Evolutionary conservation across 2,113 vertebrate species (phyloP).

Genomic region (Puma concolor): DNA sequence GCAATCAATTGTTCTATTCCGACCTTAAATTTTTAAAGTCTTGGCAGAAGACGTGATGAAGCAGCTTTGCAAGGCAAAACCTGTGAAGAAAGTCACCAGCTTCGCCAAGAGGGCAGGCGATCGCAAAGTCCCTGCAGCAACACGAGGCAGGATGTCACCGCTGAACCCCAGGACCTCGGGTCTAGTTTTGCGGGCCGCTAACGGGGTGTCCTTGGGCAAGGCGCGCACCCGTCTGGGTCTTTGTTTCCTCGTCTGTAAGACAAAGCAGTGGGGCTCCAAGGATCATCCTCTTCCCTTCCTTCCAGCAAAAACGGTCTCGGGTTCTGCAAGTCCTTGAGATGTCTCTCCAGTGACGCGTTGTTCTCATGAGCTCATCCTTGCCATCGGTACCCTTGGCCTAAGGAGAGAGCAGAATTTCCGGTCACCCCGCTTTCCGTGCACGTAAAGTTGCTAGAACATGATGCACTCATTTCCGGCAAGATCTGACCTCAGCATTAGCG

Average conservation of each 20-base stretch:
- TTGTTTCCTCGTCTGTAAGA: not conserved
- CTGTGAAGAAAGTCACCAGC: not conserved
- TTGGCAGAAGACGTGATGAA: constrained; percentile 54
- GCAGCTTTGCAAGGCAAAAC: not conserved
- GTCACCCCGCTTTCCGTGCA: no score
- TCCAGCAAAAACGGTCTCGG: fast-evolving
- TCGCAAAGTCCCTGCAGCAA: no score
- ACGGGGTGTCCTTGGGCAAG: not conserved
- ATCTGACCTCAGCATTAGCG: fast-evolving
- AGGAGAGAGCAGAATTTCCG: not conserved
- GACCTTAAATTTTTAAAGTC: not conserved
- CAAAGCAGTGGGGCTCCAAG: fast-evolving
- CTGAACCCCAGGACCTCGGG: fast-evolving
- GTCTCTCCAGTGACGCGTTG: fast-evolving
- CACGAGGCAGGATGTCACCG: fast-evolving
- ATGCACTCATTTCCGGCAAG: fast-evolving
- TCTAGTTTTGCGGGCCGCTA: fast-evolving
- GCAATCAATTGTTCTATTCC: not conserved
- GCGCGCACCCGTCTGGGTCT: not conserved
- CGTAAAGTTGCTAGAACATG: not conserved
- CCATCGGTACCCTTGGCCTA: no score
- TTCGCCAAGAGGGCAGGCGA: not conserved
- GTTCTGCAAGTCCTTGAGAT: not conserved
- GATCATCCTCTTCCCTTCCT: fast-evolving
- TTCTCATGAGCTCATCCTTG: not conserved